Percentiles rank a stretch among this genome's conserved stretches.
Conservation (phyloP, 2,797 vertebrate species). For the Chromobotia macracanthus region DNA sequence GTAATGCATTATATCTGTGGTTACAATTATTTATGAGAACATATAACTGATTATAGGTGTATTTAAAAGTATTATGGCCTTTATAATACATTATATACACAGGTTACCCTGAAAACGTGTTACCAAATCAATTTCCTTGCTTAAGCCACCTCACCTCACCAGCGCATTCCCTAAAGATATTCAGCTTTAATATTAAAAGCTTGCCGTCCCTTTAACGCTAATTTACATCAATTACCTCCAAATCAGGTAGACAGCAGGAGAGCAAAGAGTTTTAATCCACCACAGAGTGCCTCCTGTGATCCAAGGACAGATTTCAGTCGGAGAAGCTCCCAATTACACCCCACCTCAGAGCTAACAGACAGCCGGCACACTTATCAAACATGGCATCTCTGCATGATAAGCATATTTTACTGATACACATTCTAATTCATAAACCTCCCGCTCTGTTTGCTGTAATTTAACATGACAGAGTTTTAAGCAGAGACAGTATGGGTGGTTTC, state of each 20-base stretch:
- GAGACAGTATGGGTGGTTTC: not conserved
- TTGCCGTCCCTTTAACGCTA: slow-evolving; percentile 13
- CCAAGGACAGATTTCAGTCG: slow-evolving; percentile 33
- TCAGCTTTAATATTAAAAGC: slow-evolving; percentile 28
- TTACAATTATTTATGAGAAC: not conserved
- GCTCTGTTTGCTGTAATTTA: slow-evolving; percentile 8
- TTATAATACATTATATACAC: not conserved
- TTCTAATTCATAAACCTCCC: slow-evolving; percentile 36
- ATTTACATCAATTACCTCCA: slow-evolving; percentile 40
- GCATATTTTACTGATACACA: slow-evolving; percentile 32
- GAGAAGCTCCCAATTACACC: slow-evolving; percentile 16
- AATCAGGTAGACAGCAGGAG: slow-evolving; percentile 34
- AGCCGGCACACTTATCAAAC: slow-evolving; percentile 31
- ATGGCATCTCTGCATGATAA: slow-evolving; percentile 24
- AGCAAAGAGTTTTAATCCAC: slow-evolving; percentile 37
- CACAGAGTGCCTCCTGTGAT: slow-evolving; percentile 25
- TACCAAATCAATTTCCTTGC: not conserved
- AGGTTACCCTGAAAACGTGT: not conserved
- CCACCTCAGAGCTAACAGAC: slow-evolving; percentile 35
- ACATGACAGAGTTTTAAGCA: slow-evolving; percentile 24
- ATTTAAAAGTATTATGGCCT: not conserved
- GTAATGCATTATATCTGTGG: too few relatives aligned
- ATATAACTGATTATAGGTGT: not conserved
- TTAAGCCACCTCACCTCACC: slow-evolving; percentile 1
- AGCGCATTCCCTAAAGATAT: slow-evolving; percentile 20